Evolutionary conservation across 1,140 invertebrate genomes (phyloP).

Genomic region (Sitodiplosis mosellana): DNA sequence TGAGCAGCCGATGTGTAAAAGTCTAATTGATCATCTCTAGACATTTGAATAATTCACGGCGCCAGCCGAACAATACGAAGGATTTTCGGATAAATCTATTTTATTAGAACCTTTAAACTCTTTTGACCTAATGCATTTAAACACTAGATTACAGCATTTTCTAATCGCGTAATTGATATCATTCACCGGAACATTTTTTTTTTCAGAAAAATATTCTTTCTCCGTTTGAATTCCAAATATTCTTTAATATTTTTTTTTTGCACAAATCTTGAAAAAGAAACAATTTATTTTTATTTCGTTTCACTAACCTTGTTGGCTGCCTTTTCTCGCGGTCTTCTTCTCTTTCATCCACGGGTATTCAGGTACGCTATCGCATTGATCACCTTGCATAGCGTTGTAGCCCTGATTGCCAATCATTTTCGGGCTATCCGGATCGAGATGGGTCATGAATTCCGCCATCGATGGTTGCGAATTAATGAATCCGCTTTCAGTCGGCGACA

Average conservation of each 20-base stretch:
- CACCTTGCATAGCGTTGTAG: slow-evolving; percentile 34
- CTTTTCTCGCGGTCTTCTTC: slow-evolving; percentile 85
- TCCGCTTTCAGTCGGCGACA: slow-evolving; percentile 46
- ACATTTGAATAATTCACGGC: too few relatives aligned
- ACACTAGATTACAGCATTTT: too few relatives aligned
- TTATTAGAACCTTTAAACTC: too few relatives aligned
- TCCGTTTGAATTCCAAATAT: background rate
- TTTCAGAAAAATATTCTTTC: background rate
- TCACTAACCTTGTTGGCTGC: slow-evolving; percentile 67
- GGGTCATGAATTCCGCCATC: slow-evolving; percentile 79
- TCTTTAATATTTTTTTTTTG: background rate
- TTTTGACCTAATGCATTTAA: too few relatives aligned
- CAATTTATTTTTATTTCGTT: background rate
- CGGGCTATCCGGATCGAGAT: slow-evolving; percentile 37
- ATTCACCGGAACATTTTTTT: too few relatives aligned
- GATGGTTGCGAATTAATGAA: slow-evolving; percentile 85
- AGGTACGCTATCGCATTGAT: slow-evolving; percentile 52
- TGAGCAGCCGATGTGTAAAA: too few relatives aligned
- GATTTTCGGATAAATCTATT: too few relatives aligned
- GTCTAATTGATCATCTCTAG: too few relatives aligned
- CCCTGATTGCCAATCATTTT: slow-evolving; percentile 27
- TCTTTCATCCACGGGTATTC: slow-evolving; percentile 97
- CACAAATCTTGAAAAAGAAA: background rate
- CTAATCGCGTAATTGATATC: too few relatives aligned
- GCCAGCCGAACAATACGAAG: too few relatives aligned